phyloP scores from a whole-genome alignment of 2,113 vertebrate species.

The Cyanistes caeruleus region DNA sequence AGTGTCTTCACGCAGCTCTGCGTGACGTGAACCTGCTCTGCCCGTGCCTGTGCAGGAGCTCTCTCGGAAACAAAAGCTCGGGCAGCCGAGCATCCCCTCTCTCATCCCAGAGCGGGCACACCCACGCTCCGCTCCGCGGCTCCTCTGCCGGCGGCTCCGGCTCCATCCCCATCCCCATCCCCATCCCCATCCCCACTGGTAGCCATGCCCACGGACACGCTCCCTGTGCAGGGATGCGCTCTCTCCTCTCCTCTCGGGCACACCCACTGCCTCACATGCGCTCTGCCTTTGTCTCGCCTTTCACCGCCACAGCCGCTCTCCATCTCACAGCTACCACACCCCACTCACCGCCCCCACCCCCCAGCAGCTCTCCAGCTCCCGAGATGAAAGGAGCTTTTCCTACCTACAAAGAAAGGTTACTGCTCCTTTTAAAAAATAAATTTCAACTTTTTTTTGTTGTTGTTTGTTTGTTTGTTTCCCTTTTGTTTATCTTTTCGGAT shows the following conservation, averaged over 20 bases:
- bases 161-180: background rate
- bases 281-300: slow-evolving; percentile 53
- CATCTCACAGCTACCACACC: background rate
- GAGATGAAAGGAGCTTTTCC: background rate
- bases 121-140: background rate
- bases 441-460: too few relatives aligned
- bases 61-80: background rate
- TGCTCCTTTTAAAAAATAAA: background rate
- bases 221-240: background rate
- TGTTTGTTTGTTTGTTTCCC: too few relatives aligned
- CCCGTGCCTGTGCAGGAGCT: background rate
- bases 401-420: background rate
- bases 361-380: background rate
- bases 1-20: background rate
- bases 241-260: background rate
- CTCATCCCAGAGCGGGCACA: background rate
- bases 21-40: background rate
- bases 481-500: background rate
- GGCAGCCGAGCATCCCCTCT: background rate
- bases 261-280: background rate
- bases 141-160: too few relatives aligned
- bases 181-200: background rate
- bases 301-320: background rate
- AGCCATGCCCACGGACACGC: background rate
- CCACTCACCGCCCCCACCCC: fast-evolving